A percentile compares a stretch with the other conserved stretches of the same genome.
These are phyloP conservation scores for Chloropsis hardwickii DNA, from an alignment of 2,113 vertebrate genomes.

Conservation along the genomic window DNA sequence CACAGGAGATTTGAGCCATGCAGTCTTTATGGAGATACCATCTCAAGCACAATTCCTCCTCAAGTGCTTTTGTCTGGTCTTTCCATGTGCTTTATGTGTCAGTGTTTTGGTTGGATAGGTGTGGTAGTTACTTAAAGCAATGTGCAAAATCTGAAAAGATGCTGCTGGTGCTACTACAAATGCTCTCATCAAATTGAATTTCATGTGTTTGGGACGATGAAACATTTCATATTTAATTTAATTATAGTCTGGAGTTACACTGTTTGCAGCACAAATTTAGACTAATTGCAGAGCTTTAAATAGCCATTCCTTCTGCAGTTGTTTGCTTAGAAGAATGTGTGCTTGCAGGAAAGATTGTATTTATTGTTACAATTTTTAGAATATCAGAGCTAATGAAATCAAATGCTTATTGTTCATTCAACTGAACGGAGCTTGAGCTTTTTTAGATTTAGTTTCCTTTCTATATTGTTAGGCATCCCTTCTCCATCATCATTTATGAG, in stretches of 20 bases:
- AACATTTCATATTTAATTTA: constrained; percentile 8
- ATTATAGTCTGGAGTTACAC: background rate
- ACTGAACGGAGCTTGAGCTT: background rate
- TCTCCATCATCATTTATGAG: background rate
- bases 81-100: background rate
- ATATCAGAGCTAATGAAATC: background rate
- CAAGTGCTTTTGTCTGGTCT: background rate
- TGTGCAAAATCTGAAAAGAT: background rate
- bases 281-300: background rate
- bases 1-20: background rate
- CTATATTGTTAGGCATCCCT: background rate
- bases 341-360: background rate
- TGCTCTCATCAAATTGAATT: background rate
- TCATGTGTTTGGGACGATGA: background rate
- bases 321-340: background rate
- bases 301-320: background rate
- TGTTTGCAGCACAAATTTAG: constrained; percentile 17
- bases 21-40: background rate
- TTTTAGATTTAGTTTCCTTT: background rate
- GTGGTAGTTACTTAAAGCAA: background rate
- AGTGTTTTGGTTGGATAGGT: background rate
- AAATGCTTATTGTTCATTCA: constrained; percentile 1
- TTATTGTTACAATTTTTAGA: background rate
- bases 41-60: background rate
- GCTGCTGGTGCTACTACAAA: background rate